Evolutionary conservation across 2,113 vertebrate genomes (phyloP), one percentile per base, ranked within the genome.

Genomic region (Sander lucioperca): DNA sequence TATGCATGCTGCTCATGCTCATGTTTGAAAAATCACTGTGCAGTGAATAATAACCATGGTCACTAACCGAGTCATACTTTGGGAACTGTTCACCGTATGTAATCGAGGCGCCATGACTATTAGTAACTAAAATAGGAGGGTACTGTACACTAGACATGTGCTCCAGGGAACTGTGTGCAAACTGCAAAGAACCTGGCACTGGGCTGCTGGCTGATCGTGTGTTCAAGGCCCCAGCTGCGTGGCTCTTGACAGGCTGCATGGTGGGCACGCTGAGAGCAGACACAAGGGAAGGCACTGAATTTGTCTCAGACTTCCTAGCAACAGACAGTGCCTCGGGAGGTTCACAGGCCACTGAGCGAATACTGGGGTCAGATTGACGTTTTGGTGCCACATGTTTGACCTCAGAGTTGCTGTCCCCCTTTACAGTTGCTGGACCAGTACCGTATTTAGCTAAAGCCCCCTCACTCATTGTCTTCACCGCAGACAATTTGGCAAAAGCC

Each of bases 381-480:
- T 99, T 99, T 80, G 98, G 97, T 43, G 98, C 94, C 93, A 98
- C 96, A 16, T 96, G 96, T 87, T 99, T 99, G 86, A 95, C 95
- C 93, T 99, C 98, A 23, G 96, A 96, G 93, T 80, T 92, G 86
- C 91, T 86, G 79, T 99, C 98, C 72, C 96, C 96, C 93, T 97
- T 99, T 65, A 90, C 85, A 74, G 82, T 83, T 33, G 94, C 81
- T 7, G 95, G 89, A 74, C 96, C 96, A 53, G 88, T 95, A 68
- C 96, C 96, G 74, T 96, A 98, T 94, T 98, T 99, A 72, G 90
- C 97, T 85, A 99, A 91, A 75, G 97, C 97, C 33, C 97, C 97
- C 93, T 99, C 98, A 53, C 97, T 99, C 98, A 99, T 97, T 11
- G 97, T 99, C 94, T 99, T 99, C 87, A 98, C 97, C 18, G 97